Percentiles rank a stretch among this genome's conserved stretches.
These are phyloP conservation scores for Ecliptopera silaceata DNA, from an alignment of 2,888 invertebrate genomes.

Conservation along the genomic window DNA sequence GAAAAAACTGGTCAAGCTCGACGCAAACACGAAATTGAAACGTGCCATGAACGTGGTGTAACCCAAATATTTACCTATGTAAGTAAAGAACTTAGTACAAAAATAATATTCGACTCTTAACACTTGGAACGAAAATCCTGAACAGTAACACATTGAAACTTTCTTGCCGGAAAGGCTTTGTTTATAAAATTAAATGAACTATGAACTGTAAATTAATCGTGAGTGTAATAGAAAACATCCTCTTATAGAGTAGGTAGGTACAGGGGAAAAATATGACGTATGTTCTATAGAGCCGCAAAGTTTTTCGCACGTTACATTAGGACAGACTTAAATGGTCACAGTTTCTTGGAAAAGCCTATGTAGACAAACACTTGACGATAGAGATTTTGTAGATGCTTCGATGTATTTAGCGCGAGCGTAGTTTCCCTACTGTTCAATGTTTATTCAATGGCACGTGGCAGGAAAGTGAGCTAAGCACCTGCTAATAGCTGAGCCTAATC, in stretches of 20 bases:
- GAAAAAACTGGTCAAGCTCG: background rate
- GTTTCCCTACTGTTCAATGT: conserved; percentile 27
- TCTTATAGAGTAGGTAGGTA: too few species aligned
- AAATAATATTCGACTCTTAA: too few species aligned
- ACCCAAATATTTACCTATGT: background rate
- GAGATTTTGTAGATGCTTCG: conserved; percentile 3
- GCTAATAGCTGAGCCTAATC: conserved; percentile 16
- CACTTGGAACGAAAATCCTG: too few species aligned
- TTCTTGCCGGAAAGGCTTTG: too few species aligned
- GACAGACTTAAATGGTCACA: background rate
- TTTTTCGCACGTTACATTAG: background rate
- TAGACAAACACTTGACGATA: background rate
- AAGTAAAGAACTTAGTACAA: too few species aligned
- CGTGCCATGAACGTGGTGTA: too few species aligned
- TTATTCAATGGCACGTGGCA: conserved; percentile 28
- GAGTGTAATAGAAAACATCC: too few species aligned
- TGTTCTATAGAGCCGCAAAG: too few species aligned
- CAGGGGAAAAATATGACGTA: background rate
- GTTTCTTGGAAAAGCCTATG: background rate
- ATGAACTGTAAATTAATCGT: too few species aligned
- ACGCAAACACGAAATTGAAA: background rate
- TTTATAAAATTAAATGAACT: too few species aligned
- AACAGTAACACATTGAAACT: too few species aligned
- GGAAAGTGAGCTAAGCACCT: conserved; percentile 19
- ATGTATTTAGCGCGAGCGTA: conserved; percentile 23